Base-by-base conservation (phyloP, 2,113 vertebrate species). In the Corythoichthys intestinalis region DNA sequence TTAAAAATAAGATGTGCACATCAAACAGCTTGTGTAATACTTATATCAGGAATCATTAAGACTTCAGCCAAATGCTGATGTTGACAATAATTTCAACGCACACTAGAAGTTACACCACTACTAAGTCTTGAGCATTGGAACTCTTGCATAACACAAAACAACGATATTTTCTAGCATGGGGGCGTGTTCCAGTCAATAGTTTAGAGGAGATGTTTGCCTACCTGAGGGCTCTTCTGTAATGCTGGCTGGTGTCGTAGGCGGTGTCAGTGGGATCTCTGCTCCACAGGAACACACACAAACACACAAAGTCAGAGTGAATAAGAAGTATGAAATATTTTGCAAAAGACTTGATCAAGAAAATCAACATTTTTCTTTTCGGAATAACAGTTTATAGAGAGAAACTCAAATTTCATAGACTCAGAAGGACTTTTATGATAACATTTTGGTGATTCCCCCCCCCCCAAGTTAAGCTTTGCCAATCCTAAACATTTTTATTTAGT, bases 231-330 rank as follows among this genome's bases (percentile, higher is more conserved):
- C 94, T 78, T 98, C 95, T 0, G 94, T 92, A 72, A 94, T 95
- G 91, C 93, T 97, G 77, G 94, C 90, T 0, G 94, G 85, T 0
- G 97, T 96, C 48, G 96, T 94, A 0, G 94, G 94, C 0, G 95
- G 95, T 0, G 92, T 93, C 0, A 94, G 91, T 0, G 97, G 97
- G 79, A 98, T 98, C 91, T 98, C 97, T 98, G 85, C 87, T 89
- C 69, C 50, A 10, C 64, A 48, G 2, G 34, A 17, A 12, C 28
- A 53, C 72, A 83, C 56, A 47, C 37, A 85, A 61, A 15, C 50
- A 56, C 9, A 56, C 28, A 74, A 63, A 70, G 65, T 71, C 41
- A 76, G 37, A 39, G 58, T 62, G 17, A 41, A 62, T 59, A n/a
- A n/a, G 11, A 47, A 47, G 41, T 47, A 46, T 1, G 13, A 47